Evolutionary conservation across 2,113 vertebrate species (phyloP).

Genomic region (Neolamprologus brichardi): DNA sequence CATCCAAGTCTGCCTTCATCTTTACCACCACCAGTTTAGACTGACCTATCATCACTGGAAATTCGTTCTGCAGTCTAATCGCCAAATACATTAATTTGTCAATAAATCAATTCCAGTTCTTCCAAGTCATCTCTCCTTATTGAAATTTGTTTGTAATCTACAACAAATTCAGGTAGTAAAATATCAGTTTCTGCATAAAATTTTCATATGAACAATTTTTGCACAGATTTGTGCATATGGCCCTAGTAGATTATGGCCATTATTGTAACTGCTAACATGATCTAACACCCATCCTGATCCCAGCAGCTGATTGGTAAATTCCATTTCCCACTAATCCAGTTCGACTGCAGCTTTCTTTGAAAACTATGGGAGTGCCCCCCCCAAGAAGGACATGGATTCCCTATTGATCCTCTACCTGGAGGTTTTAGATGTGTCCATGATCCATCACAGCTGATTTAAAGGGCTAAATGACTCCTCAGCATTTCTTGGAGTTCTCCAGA

Average conservation of each 20-base stretch:
- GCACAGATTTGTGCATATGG: fast-evolving
- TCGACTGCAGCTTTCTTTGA: constrained; percentile 11
- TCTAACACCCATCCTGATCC: constrained; percentile 44
- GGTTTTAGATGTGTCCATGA: too few relatives aligned
- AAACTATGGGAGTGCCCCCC: not conserved
- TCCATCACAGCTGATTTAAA: too few relatives aligned
- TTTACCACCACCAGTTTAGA: not conserved
- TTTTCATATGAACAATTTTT: not conserved
- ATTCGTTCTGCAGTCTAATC: fast-evolving
- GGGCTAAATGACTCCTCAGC: too few relatives aligned
- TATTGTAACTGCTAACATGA: constrained; percentile 1
- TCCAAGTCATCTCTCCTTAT: not conserved
- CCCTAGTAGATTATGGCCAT: not conserved
- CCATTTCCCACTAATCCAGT: constrained; percentile 46
- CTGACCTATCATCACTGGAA: not conserved
- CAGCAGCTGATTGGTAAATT: constrained; percentile 50
- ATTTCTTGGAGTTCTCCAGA: too few relatives aligned
- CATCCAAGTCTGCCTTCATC: not conserved
- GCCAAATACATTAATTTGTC: not conserved
- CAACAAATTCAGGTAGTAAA: not conserved
- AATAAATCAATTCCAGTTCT: not conserved
- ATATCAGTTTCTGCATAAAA: not conserved
- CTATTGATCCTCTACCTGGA: not conserved
- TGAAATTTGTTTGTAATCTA: not conserved
- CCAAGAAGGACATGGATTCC: not conserved